These are phyloP conservation scores for Vultur gryphus DNA, from an alignment of 2,797 vertebrate genomes.

Conservation along the genomic window DNA sequence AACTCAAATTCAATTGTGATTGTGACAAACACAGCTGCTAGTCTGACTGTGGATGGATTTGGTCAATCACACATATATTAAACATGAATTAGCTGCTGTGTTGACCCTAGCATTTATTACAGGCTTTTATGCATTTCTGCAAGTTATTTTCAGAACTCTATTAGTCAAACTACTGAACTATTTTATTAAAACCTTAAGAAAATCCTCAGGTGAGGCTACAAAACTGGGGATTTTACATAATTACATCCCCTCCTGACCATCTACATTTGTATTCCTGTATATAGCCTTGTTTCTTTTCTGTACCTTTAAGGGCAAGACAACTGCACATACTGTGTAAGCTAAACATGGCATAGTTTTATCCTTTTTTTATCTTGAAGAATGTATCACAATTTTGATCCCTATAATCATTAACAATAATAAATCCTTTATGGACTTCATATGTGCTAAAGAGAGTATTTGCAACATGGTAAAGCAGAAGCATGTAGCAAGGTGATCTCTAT, in stretches of 20 bases:
- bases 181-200: neutral
- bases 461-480: neutral
- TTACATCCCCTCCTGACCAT: neutral
- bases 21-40: neutral
- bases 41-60: neutral
- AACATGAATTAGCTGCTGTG: neutral
- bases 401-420: neutral
- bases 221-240: neutral
- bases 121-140: neutral
- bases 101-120: neutral
- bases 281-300: neutral
- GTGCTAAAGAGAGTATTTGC: neutral
- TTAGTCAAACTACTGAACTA: neutral
- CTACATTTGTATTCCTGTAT: neutral
- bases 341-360: neutral
- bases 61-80: neutral
- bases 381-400: neutral
- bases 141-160: neutral
- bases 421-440: neutral
- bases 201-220: neutral
- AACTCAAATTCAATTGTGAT: neutral
- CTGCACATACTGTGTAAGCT: neutral
- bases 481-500: neutral
- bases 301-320: neutral
- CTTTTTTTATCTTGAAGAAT: neutral